phyloP scores from a whole-genome alignment of 2,888 invertebrate genomes.

The Platypus cylindrus region DNA sequence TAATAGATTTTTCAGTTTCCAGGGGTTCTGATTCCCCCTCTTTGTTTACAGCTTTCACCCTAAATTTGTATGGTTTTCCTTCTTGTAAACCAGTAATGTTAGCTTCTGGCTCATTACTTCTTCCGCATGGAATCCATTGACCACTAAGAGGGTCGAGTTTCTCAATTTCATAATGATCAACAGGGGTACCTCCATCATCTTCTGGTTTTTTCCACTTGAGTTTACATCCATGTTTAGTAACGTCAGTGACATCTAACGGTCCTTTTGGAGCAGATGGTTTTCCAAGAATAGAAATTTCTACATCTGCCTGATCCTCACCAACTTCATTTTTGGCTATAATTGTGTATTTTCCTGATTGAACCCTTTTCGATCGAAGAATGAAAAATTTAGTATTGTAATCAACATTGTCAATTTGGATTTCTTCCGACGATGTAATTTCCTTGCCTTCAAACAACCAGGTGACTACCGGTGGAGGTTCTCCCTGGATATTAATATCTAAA shows the following conservation, averaged over 20 bases:
- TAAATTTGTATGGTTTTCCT: slow-evolving; percentile 96
- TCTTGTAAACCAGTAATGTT: slow-evolving; percentile 75
- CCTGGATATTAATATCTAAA: slow-evolving; percentile 78
- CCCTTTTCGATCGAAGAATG: slow-evolving; percentile 67
- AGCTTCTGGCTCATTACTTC: slow-evolving; percentile 73
- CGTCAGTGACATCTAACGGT: slow-evolving; percentile 75
- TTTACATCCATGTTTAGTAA: slow-evolving; percentile 85
- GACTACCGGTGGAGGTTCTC: slow-evolving; percentile 87
- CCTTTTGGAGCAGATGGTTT: slow-evolving; percentile 72
- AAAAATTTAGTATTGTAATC: slow-evolving; percentile 88
- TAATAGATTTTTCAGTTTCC: slow-evolving; percentile 83
- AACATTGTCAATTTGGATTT: slow-evolving; percentile 62
- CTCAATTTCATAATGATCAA: slow-evolving; percentile 93
- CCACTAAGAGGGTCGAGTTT: slow-evolving; percentile 85
- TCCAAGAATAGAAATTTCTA: slow-evolving; percentile 74
- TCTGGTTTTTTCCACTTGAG: slow-evolving; percentile 88
- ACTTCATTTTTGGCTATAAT: slow-evolving; percentile 86
- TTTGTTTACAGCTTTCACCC: slow-evolving; percentile 95
- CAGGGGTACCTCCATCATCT: slow-evolving; percentile 89
- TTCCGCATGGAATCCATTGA: slow-evolving; percentile 86
- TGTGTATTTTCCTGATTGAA: slow-evolving; percentile 75
- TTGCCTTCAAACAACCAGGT: slow-evolving; percentile 76
- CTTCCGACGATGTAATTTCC: slow-evolving; percentile 47
- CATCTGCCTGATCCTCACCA: slow-evolving; percentile 82
- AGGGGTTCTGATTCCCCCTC: slow-evolving; percentile 96